Conservation (phyloP, 2,113 vertebrate species). For the Notarius quadriscutis region DNA sequence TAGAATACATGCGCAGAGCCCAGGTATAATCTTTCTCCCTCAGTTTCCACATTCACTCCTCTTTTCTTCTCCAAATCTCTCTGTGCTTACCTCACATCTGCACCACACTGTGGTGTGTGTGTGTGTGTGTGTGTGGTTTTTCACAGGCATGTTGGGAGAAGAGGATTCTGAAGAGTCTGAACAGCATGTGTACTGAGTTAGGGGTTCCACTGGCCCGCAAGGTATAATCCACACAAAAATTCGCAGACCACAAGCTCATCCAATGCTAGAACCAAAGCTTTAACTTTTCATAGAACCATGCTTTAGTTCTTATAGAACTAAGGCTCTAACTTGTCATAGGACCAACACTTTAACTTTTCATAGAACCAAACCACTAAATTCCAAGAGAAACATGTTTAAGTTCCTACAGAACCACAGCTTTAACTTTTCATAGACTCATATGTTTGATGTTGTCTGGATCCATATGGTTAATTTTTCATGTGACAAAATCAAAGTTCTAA, state of each 20-base stretch:
- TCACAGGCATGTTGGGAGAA: constrained; percentile 94
- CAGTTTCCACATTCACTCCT: background rate
- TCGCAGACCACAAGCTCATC: background rate
- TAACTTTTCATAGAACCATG: background rate
- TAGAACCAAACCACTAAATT: background rate
- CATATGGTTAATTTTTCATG: too few species aligned
- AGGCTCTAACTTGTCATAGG: background rate
- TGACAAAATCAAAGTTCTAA: background rate
- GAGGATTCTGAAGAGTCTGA: constrained; percentile 93
- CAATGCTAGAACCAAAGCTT: background rate
- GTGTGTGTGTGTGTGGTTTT: constrained; percentile 22
- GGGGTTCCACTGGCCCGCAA: constrained; percentile 88
- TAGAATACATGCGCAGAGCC: constrained; percentile 94
- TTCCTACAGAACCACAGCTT: background rate
- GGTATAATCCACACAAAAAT: constrained; percentile 63
- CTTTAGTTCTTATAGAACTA: background rate
- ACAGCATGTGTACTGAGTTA: constrained; percentile 96
- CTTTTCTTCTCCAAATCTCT: background rate
- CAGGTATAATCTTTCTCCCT: constrained; percentile 80
- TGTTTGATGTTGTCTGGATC: too few species aligned
- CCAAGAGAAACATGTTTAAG: background rate
- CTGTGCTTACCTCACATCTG: constrained; percentile 4
- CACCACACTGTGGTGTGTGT: constrained; percentile 3
- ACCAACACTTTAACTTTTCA: background rate
- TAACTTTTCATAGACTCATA: background rate